Evolutionary conservation across 2,797 vertebrate species (phyloP), one percentile per base, ranked within the genome.

Genomic region (Oreochromis mossambicus): DNA sequence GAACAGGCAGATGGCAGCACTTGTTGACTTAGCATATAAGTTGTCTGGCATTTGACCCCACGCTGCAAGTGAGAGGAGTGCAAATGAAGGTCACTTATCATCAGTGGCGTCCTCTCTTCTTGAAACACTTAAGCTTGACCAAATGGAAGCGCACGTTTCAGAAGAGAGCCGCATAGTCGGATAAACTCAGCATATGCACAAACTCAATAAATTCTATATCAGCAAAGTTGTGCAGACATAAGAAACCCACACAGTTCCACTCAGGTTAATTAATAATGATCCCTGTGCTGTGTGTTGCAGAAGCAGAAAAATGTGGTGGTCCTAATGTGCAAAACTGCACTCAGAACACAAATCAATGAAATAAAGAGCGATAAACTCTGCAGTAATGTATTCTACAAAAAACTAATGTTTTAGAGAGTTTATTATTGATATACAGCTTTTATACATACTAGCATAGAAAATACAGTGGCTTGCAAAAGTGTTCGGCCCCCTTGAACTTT

Each of bases 1-100:
- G 87, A 94, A 85, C 84, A 88, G 86, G 79, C 87, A 87, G 87
- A 91, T 89, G 91, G 85, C 75, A 29, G 79, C 82, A 77, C 88
- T 91, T 86, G 61, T 88, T 87, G 89, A 92, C 90, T 89, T 83
- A 55, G 90, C 84, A 76, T 85, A 90, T 87, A 83, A 93, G 83
- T 91, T 86, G 86, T 91, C 89, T 92, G 86, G 86, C 88, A 84
- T 91, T 80, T 83, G 86, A 87, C 86, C 87, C 82, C 81, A 48
- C 81, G 83, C 80, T 76, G 89, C 77, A 73, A 85, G 77, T 2
- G 51, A 87, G 81, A 61, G n/a, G 36, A 43, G 82, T 63, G 83
- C 77, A 84, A 91, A 84, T 86, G 83, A 92, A 84, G 82, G 80
- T 77, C 17, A 3, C 54, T 32, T 55, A 63, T 51, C 79, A 51